A percentile compares a stretch with the other conserved stretches of the same genome.
These are phyloP conservation scores for Automeris io DNA, from an alignment of 2,888 invertebrate species.

Conservation along the genomic window DNA sequence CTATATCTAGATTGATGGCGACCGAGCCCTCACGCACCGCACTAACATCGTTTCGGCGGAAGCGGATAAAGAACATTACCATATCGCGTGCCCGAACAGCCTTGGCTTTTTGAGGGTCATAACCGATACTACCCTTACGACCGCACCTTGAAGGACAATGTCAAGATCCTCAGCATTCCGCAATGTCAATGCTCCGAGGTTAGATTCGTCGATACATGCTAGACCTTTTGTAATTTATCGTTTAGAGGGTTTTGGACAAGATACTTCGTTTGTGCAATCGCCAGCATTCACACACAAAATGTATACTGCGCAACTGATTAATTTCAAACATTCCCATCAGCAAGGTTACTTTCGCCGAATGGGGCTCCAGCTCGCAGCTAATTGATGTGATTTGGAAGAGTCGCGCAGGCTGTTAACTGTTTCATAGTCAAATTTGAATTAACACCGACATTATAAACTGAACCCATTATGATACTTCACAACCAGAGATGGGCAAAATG, in stretches of 20 bases:
- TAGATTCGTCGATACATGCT: too few species aligned
- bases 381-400: too few species aligned
- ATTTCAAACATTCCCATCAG: too few species aligned
- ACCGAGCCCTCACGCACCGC: not conserved
- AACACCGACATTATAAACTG: conserved; percentile 16
- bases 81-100: conserved; percentile 53
- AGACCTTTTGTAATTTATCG: too few species aligned
- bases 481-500: too few species aligned
- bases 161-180: conserved; percentile 23
- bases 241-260: too few species aligned
- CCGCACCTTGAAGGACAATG: conserved; percentile 18
- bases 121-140: conserved; percentile 19
- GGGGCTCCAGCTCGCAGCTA: too few species aligned
- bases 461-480: not conserved
- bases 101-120: conserved; percentile 40
- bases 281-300: too few species aligned
- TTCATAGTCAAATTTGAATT: conserved; percentile 13
- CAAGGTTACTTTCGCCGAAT: too few species aligned
- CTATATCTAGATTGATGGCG: conserved; percentile 16
- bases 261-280: too few species aligned
- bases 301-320: too few species aligned
- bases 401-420: too few species aligned
- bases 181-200: conserved; percentile 32
- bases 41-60: conserved; percentile 24
- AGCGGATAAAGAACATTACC: conserved; percentile 48